Evolutionary conservation across 1,140 invertebrate species (phyloP).

Genomic region (Solenopsis fugax): DNA sequence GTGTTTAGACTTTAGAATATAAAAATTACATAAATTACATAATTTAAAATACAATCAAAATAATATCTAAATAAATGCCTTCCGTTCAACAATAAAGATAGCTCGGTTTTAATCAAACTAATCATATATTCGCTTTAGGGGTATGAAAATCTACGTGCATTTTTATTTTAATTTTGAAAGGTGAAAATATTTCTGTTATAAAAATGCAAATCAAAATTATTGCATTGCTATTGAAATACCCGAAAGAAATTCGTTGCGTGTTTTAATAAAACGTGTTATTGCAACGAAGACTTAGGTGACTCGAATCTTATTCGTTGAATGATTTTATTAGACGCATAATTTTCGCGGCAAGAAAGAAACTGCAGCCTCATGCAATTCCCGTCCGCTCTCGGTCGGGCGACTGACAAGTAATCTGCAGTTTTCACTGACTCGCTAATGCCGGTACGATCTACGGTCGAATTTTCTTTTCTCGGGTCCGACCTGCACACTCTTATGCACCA

Average conservation of each 20-base stretch:
- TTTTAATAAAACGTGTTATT: conserved; percentile 3
- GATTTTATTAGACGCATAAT: conserved; percentile 61
- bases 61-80: background rate
- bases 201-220: background rate
- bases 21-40: background rate
- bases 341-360: conserved; percentile 48
- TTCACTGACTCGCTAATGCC: conserved; percentile 45
- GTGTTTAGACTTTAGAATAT: too few relatives aligned
- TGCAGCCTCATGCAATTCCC: conserved; percentile 54
- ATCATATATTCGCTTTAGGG: background rate
- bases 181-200: background rate
- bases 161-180: background rate
- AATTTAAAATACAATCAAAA: background rate
- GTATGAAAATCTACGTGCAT: background rate
- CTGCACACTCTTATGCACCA: conserved; percentile 22
- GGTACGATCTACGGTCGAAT: conserved; percentile 58
- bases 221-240: background rate
- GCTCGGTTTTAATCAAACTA: background rate
- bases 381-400: conserved; percentile 52
- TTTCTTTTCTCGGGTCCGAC: conserved; percentile 48
- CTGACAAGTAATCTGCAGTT: conserved; percentile 68
- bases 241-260: background rate
- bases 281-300: conserved; percentile 1
- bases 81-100: background rate
- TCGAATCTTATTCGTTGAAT: conserved; percentile 33